Evolutionary conservation across 2,113 vertebrate genomes (phyloP), one percentile per base, ranked within the genome.

Genomic region (Scartelaos histophorus): DNA sequence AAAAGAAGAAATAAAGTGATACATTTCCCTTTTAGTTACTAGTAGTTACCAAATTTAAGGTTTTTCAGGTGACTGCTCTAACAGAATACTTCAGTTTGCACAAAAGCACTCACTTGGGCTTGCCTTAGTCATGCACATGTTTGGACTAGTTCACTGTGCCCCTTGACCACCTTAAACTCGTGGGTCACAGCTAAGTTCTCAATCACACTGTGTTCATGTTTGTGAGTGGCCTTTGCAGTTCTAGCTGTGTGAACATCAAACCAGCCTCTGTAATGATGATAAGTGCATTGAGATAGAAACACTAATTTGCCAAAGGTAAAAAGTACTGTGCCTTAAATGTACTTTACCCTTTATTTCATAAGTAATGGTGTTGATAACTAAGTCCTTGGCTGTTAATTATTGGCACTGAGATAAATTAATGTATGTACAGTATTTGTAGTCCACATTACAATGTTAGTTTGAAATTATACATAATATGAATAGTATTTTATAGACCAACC

Each of bases 221-320:
- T 87, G 81, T 90, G 75, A 79, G 88, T 91, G 93, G 91, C 92
- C 91, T 93, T 82, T 77, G 67, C 79, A 69, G 19, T 78, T 90
- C 9, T 43, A 89, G 92, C 88, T 93, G 92, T 92, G 87, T 94
- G 91, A 94, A 93, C 92, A 95, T 92, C 94, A 94, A 94, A 95
- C 94, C 93, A 95, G 95, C 95, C 95, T 91, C 90, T 95, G 94
- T 15, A 11, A n/a, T 54, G 19, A 54, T 95, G 95, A 94, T 95
- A 94, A 95, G 96, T 94, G 92, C 90, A 91, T 94, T 94, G 93
- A 91, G 81, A 92, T 94, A 92, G 90, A 91, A 82, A 91, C 90
- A 94, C 91, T 94, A 94, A 96, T 94, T 96, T 96, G 96, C 97
- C 96, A 97, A 98, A 98, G 97, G 91, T 91, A 96, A 95, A 95